These are phyloP conservation scores for Tonatia bakeri DNA, from an alignment of 2,113 vertebrate genomes.

Conservation along the genomic window DNA sequence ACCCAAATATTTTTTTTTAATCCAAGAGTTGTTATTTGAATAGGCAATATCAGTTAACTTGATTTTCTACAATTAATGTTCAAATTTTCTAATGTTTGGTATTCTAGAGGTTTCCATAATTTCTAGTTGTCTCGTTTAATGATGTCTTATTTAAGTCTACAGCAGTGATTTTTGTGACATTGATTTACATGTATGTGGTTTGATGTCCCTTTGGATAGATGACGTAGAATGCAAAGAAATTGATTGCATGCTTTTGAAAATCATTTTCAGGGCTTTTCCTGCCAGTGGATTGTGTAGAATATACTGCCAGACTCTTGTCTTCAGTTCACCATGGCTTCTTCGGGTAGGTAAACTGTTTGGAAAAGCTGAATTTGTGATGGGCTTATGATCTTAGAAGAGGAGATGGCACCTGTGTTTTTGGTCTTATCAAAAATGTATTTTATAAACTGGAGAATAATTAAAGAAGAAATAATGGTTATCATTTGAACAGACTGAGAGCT, in stretches of 20 bases:
- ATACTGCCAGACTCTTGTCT: conserved; percentile 66
- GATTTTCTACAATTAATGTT: conserved; percentile 14
- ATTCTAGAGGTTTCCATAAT: conserved; percentile 4
- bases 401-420: conserved; percentile 27
- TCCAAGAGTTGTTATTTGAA: not conserved
- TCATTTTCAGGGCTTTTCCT: conserved; percentile 67
- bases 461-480: conserved; percentile 9
- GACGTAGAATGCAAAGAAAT: conserved; percentile 57
- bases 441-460: conserved; percentile 10
- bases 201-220: conserved; percentile 47
- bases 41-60: not conserved
- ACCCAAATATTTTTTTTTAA: not conserved
- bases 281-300: conserved; percentile 67
- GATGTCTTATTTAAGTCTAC: conserved; percentile 16
- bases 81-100: not conserved
- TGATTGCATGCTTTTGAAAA: conserved; percentile 68
- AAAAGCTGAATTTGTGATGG: conserved; percentile 38
- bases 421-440: conserved; percentile 17
- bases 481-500: not conserved
- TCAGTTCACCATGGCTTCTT: conserved; percentile 83
- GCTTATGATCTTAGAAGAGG: conserved; percentile 11
- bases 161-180: conserved; percentile 39
- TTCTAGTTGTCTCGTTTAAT: not conserved
- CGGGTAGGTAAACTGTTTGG: conserved; percentile 78
- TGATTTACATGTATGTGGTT: conserved; percentile 24